Evolutionary conservation across 1,140 invertebrate genomes (phyloP).

Genomic region (Ceratina australensis): DNA sequence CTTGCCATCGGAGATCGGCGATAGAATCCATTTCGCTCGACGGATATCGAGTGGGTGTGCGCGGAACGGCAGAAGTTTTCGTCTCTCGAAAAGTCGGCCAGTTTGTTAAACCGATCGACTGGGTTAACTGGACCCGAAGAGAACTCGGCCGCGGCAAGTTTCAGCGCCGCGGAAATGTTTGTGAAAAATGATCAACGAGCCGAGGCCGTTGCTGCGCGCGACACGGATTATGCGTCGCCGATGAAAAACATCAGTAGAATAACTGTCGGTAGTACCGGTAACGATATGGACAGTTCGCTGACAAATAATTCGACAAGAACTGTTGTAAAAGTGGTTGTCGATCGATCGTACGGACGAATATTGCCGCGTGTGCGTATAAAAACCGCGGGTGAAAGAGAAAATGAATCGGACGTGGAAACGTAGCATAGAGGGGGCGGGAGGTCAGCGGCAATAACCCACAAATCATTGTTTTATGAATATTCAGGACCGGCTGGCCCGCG

Average conservation of each 20-base stretch:
- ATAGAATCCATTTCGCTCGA: neutral
- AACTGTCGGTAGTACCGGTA: constrained; percentile 3
- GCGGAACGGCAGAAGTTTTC: constrained; percentile 12
- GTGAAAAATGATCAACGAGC: neutral
- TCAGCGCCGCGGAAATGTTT: too few species aligned
- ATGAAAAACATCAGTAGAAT: neutral
- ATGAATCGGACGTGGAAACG: constrained; percentile 57
- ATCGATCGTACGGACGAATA: constrained; percentile 48
- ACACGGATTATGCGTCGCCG: neutral
- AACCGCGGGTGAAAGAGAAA: constrained; percentile 45
- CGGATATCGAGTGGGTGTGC: constrained; percentile 10
- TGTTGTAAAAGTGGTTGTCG: constrained; percentile 16
- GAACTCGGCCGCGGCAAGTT: neutral
- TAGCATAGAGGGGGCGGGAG: too few species aligned
- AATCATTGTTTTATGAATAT: constrained; percentile 71
- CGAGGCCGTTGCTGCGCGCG: neutral
- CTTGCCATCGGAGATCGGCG: neutral
- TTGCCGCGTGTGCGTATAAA: constrained; percentile 22
- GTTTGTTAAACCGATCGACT: constrained; percentile 11
- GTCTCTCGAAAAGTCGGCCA: neutral
- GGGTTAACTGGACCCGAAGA: neutral
- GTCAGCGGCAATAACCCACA: constrained; percentile 66
- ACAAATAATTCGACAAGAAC: constrained; percentile 40
- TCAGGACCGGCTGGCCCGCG: constrained; percentile 45
- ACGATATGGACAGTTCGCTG: constrained; percentile 10